Evolutionary conservation across 1,140 invertebrate genomes (phyloP), one percentile per base, ranked within the genome.

Genomic region (Lordiphosa stackelbergi): DNA sequence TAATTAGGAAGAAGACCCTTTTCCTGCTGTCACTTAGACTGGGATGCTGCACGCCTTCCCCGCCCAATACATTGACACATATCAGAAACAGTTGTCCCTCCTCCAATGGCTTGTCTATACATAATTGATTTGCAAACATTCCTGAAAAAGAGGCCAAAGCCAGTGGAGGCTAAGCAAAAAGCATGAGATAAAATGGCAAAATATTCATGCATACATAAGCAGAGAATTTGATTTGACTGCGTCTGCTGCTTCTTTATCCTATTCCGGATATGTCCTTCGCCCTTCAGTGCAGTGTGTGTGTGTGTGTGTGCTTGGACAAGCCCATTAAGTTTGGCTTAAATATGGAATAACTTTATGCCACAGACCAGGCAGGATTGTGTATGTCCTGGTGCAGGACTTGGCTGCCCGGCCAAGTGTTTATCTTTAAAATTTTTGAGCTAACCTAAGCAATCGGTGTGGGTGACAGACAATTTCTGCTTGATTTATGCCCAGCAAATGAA

Each of bases 401-500:
- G 16, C 16, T 2, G 31, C 19, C 43, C 51, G 9, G 31, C 40
- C 52, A 55, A 75, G 72, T 74, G 72, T 75, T 70, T 74, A 74
- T 74, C 56, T 61, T 74, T 66, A 70, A 70, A 74, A 74, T 75
- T 75, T 75, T 75, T 68, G 53, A 61, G 53, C 56, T 38, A 16
- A 55, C 40, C 43, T 49, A 66, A 64, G 47, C 35, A 47, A 53
- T 59, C 34, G 24, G 52, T 45, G 53, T 42, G 51, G 42, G 31
- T 46, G 12, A 13, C 48, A 48, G 60, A 68, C 61, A 70, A 52
- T 75, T 69, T 74, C 49, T 47, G 56, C 48, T 70, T 74, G 68
- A 74, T 74, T 75, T 74, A 74, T 74, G 66, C 61, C 66, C 66
- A 71, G 55, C 55, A 75, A 74, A 74, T 71, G 63, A 75, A 61